Base-by-base conservation (phyloP, 2,797 vertebrate species). In the Gorsachius magnificus region DNA sequence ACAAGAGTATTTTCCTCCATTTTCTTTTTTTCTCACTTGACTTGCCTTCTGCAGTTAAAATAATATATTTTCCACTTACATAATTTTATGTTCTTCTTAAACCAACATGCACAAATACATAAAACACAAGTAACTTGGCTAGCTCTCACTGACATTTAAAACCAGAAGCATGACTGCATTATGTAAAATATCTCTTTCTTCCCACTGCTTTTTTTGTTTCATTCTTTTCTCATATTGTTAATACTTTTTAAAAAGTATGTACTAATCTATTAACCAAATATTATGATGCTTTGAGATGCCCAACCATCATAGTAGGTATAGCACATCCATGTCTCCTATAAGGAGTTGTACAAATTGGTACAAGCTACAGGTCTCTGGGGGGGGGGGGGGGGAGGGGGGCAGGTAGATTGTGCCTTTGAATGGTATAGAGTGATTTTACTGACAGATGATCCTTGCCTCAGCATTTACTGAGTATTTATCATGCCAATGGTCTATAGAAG, bases 51-150 rank as follows among this genome's bases (percentile, higher is more conserved):
- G 63, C 91, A 88, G 72, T 90, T 87, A 95, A 93, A 96, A 71
- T 91, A 72, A 92, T 72, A 5, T 76, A 83, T 90, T 96, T 95
- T 96, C 87, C 84, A 92, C 88, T 83, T 83, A 84, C 20, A 60
- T 69, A 90, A 76, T 92, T 90, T 97, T 94, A 94, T 88, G 81
- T 70, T 87, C 86, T 85, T 75, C 86, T 87, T 96, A 95, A 97
- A 95, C 72, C 72, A 94, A 85, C 81, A 64, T 43, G 78, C 71
- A 83, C 58, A 94, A 92, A 72, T 69, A 69, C 80, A 79, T 94
- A 94, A 95, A 95, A 15, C 54, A 83, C 38, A 75, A 90, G 81
- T 51, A 95, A 72, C 75, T 87, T 79, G 71, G 22, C 54, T 25
- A 31, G 58, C 41, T 87, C 78, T 87, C 69, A 18, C 5, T 94